Conservation (phyloP, 2,888 invertebrate genomes). For the Philonicus albiceps region DNA sequence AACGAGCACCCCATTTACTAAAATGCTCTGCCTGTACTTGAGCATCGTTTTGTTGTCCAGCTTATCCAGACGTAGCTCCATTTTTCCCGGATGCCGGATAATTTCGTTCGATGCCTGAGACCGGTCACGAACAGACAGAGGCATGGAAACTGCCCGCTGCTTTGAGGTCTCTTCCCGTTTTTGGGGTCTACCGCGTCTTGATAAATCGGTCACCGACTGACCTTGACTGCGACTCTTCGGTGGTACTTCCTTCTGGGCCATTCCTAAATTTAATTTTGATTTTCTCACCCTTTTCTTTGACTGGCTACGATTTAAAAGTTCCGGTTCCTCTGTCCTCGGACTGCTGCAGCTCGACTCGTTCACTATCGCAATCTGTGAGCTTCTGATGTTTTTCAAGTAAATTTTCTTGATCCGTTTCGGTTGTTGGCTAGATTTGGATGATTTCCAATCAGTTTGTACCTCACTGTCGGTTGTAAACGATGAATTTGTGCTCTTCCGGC, state of each 20-base stretch:
- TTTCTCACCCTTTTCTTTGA: not conserved
- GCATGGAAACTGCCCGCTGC: not conserved
- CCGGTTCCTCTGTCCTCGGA: not conserved
- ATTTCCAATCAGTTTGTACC: not conserved
- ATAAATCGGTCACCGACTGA: not conserved
- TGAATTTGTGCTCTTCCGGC: not conserved
- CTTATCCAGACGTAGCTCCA: not conserved
- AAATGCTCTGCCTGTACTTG: not conserved
- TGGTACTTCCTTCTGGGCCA: too few relatives aligned
- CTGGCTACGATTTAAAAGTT: not conserved
- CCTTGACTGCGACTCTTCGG: not conserved
- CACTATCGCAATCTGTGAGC: conserved; percentile 5
- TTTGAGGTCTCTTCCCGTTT: not conserved
- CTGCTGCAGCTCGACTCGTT: conserved; percentile 29
- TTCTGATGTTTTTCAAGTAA: not conserved
- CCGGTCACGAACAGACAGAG: not conserved
- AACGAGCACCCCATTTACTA: not conserved
- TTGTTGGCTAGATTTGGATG: not conserved
- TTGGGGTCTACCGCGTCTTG: not conserved
- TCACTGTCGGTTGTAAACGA: not conserved
- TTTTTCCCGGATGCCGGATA: not conserved
- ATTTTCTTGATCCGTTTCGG: conserved; percentile 15
- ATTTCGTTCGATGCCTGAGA: not conserved
- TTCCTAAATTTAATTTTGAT: not conserved
- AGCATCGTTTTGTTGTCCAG: not conserved